These are phyloP conservation scores for Amphipoea lucens DNA, from an alignment of 2,888 invertebrate genomes.

Conservation along the genomic window DNA sequence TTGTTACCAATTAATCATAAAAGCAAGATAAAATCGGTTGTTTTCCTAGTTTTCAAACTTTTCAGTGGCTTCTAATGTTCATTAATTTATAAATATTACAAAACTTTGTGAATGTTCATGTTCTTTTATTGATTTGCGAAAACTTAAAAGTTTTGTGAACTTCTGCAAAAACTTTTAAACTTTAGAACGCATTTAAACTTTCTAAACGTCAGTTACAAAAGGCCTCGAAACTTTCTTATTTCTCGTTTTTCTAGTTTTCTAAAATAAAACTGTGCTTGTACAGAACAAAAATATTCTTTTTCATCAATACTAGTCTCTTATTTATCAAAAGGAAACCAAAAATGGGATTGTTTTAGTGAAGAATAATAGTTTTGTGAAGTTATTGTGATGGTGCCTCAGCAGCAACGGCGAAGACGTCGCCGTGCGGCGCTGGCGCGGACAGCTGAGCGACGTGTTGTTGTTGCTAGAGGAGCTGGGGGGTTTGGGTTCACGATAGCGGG, in stretches of 20 bases:
- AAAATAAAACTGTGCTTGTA: constrained; percentile 64
- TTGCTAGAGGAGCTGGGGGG: constrained; percentile 96
- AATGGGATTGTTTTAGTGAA: constrained; percentile 61
- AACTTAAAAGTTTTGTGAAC: constrained; percentile 37
- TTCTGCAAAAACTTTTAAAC: constrained; percentile 68
- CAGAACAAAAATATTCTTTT: constrained; percentile 11
- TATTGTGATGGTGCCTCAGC: constrained; percentile 86
- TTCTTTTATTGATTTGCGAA: neutral
- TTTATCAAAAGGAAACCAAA: constrained; percentile 49
- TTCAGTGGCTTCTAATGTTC: neutral
- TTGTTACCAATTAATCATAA: neutral
- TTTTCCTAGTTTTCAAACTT: neutral
- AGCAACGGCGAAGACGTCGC: constrained; percentile 86
- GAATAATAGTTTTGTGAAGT: constrained; percentile 66
- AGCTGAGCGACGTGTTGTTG: constrained; percentile 95
- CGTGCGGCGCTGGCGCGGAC: constrained; percentile 82
- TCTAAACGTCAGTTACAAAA: constrained; percentile 85
- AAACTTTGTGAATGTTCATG: neutral
- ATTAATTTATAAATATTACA: neutral
- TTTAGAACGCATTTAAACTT: constrained; percentile 84
- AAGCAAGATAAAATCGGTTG: neutral
- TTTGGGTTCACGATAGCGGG: constrained; percentile 99
- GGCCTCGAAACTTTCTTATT: constrained; percentile 84
- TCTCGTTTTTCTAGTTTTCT: constrained; percentile 87
- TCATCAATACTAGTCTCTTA: constrained; percentile 1